Evolutionary conservation across 1,140 invertebrate species (phyloP).

Genomic region (Acromyrmex charruanus): DNA sequence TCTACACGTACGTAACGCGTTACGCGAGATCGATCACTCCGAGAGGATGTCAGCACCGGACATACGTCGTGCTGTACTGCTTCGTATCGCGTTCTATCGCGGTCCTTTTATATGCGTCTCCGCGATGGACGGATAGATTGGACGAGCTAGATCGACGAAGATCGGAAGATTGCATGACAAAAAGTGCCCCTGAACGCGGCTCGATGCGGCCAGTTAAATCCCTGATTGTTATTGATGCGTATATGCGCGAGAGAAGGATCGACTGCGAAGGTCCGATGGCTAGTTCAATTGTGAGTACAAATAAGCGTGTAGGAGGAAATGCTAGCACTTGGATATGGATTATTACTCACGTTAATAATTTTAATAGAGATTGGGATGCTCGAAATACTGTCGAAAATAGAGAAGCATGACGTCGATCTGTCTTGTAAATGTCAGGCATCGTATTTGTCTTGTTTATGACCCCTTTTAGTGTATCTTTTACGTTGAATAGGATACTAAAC

Average conservation of each 20-base stretch:
- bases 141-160: conserved; percentile 9
- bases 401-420: background rate
- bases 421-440: conserved; percentile 16
- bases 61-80: conserved; percentile 77
- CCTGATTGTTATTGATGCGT: conserved; percentile 41
- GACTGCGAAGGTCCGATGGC: background rate
- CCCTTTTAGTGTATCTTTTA: background rate
- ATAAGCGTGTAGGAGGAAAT: background rate
- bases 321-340: background rate
- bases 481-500: too few species aligned
- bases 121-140: conserved; percentile 43
- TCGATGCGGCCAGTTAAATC: conserved; percentile 11
- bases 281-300: background rate
- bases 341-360: conserved; percentile 31
- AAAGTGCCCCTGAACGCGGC: background rate
- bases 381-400: background rate
- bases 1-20: conserved; percentile 42
- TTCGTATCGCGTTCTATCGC: conserved; percentile 71
- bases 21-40: conserved; percentile 72
- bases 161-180: conserved; percentile 3
- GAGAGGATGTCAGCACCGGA: conserved; percentile 54
- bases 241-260: background rate
- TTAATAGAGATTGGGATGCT: background rate
- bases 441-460: background rate
- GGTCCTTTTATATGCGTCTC: conserved; percentile 80